These are phyloP conservation scores for Trissolcus basalis DNA, from an alignment of 1,140 invertebrate genomes.

Conservation along the genomic window DNA sequence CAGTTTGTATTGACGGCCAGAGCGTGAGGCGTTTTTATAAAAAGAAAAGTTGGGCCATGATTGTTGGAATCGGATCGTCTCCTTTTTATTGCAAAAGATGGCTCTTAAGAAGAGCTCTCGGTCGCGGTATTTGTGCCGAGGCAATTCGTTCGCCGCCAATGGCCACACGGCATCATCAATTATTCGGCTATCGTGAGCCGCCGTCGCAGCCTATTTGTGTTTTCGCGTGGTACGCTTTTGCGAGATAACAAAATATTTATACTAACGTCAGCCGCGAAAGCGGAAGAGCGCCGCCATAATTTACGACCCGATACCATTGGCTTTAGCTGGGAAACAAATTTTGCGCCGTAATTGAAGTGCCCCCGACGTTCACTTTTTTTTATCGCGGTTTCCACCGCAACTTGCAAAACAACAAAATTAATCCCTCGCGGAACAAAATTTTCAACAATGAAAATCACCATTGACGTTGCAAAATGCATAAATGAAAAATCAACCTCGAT, in stretches of 20 bases:
- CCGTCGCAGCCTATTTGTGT: conserved; percentile 51
- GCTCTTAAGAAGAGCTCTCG: conserved; percentile 34
- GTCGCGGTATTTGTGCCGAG: conserved; percentile 5
- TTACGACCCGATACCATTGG: conserved; percentile 36
- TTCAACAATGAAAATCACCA: too few species aligned
- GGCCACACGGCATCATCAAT: conserved; percentile 40
- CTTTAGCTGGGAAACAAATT: conserved; percentile 29
- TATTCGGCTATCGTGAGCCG: conserved; percentile 53
- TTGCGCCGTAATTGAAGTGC: conserved; percentile 24
- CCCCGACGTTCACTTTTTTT: conserved; percentile 16
- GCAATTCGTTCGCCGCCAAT: conserved; percentile 8
- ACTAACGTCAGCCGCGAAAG: conserved; percentile 41
- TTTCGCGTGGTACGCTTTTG: conserved; percentile 25
- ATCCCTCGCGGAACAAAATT: not conserved
- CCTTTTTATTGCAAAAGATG: conserved; percentile 15
- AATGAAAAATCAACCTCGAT: too few species aligned
- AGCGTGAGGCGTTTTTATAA: too few species aligned
- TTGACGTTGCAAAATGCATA: too few species aligned
- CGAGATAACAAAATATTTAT: conserved; percentile 58
- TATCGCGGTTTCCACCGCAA: conserved; percentile 2
- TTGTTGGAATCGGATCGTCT: conserved; percentile 37
- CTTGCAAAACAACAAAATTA: not conserved
- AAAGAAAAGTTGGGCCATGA: not conserved
- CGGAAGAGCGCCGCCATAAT: conserved; percentile 46
- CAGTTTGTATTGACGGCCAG: too few species aligned